These are phyloP conservation scores for Oxyura jamaicensis DNA, from an alignment of 2,113 vertebrate species.

Conservation along the genomic window DNA sequence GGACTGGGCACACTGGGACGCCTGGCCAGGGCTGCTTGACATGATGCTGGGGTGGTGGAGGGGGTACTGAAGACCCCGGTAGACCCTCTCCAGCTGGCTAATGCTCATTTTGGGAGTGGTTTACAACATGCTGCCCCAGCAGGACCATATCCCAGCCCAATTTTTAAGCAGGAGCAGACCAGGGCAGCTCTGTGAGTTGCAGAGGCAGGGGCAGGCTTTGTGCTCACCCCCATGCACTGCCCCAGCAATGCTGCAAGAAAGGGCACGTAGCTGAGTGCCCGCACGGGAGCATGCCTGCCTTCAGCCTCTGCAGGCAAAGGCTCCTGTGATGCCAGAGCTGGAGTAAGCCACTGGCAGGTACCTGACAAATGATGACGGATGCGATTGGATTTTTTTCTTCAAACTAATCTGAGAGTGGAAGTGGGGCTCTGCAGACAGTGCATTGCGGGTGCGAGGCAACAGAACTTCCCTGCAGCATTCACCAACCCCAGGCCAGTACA, in stretches of 20 bases:
- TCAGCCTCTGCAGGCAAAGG: not conserved
- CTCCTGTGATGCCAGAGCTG: not conserved
- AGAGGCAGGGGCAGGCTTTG: not conserved
- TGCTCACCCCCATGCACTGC: not conserved
- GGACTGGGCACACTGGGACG: fast-evolving
- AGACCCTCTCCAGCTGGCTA: not conserved
- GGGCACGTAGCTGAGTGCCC: fast-evolving
- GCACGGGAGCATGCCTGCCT: not conserved
- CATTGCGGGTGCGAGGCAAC: fast-evolving
- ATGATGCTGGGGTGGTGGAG: fast-evolving
- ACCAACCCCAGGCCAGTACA: not conserved
- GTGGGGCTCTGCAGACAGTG: not conserved
- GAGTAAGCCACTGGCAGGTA: not conserved
- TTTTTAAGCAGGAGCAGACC: not conserved
- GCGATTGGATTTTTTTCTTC: not conserved
- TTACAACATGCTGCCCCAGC: not conserved
- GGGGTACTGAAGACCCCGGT: not conserved
- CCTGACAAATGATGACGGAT: not conserved
- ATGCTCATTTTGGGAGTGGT: not conserved
- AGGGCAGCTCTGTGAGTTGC: not conserved
- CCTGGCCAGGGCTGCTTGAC: not conserved
- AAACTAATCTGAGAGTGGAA: not conserved
- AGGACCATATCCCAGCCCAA: not conserved
- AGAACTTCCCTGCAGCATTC: not conserved
- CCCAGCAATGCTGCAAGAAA: not conserved